Evolutionary conservation across 2,113 vertebrate genomes (phyloP).

Genomic region (Catharus fuscescens): DNA sequence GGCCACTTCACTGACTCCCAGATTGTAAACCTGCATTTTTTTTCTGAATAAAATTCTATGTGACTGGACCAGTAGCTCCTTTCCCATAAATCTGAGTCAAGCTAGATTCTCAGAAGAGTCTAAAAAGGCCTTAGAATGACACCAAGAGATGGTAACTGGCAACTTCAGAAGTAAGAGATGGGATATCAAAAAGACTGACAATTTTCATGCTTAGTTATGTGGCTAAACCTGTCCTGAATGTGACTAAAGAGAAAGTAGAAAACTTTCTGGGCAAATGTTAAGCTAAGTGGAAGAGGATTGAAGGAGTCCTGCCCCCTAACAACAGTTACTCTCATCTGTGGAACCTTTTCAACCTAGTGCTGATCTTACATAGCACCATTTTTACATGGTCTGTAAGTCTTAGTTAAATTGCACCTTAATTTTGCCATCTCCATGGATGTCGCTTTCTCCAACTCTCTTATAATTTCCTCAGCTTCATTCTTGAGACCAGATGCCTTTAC

Average conservation of each 20-base stretch:
- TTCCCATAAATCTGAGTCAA: neutral
- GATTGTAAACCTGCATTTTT: neutral
- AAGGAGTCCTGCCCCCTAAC: neutral
- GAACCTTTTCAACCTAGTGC: accelerated
- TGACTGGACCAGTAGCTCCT: neutral
- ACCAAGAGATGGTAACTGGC: neutral
- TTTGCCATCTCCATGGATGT: neutral
- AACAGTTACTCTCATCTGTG: neutral
- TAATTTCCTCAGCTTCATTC: neutral
- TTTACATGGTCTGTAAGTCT: neutral
- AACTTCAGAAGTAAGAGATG: neutral
- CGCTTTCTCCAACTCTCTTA: neutral
- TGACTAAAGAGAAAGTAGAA: neutral
- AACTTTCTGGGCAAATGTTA: neutral
- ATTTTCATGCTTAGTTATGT: neutral
- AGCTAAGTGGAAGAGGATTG: neutral
- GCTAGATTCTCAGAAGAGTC: neutral
- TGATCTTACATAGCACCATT: neutral
- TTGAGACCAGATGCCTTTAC: neutral
- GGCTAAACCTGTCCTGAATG: neutral
- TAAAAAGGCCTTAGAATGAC: neutral
- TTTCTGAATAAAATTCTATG: neutral
- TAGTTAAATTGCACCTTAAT: neutral
- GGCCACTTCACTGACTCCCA: neutral
- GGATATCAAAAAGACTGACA: neutral